phyloP scores from a whole-genome alignment of 2,797 vertebrate genomes.

The Crax fasciolata region DNA sequence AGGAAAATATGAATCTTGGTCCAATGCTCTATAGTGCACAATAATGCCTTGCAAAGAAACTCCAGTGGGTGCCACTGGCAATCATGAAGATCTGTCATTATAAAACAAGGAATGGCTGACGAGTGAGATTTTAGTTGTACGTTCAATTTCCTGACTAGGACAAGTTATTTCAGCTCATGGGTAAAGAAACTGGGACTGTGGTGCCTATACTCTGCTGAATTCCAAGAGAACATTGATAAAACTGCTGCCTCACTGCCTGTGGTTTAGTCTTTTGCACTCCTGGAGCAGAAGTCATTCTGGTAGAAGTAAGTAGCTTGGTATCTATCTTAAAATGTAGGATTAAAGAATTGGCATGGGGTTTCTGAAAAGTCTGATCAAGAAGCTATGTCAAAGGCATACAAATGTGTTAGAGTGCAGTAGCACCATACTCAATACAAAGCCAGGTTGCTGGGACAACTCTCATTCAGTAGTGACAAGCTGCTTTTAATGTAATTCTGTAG shows the following conservation, averaged over 20 bases:
- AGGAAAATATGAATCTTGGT: not conserved
- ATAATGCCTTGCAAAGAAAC: not conserved
- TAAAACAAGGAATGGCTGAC: not conserved
- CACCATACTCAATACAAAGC: not conserved
- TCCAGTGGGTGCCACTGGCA: not conserved
- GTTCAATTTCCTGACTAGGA: not conserved
- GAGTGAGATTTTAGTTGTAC: not conserved
- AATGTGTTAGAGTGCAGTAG: not conserved
- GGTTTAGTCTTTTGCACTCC: constrained; percentile 8
- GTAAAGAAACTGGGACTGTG: not conserved
- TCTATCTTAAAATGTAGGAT: constrained; percentile 43
- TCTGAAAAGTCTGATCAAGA: constrained; percentile 43
- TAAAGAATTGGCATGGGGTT: constrained; percentile 48
- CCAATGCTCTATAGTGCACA: not conserved
- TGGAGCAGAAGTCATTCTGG: constrained; percentile 39
- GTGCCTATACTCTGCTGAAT: constrained; percentile 18
- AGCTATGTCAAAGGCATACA: constrained; percentile 20
- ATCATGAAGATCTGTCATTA: not conserved
- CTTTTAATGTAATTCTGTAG: constrained; percentile 11
- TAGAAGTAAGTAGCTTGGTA: constrained; percentile 47
- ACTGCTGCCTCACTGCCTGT: not conserved
- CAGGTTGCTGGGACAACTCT: constrained; percentile 21
- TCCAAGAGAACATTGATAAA: not conserved
- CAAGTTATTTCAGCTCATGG: not conserved
- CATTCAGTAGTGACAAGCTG: constrained; percentile 42